Base-by-base conservation (phyloP, 2,888 invertebrate species). In the Germaria angustata region DNA sequence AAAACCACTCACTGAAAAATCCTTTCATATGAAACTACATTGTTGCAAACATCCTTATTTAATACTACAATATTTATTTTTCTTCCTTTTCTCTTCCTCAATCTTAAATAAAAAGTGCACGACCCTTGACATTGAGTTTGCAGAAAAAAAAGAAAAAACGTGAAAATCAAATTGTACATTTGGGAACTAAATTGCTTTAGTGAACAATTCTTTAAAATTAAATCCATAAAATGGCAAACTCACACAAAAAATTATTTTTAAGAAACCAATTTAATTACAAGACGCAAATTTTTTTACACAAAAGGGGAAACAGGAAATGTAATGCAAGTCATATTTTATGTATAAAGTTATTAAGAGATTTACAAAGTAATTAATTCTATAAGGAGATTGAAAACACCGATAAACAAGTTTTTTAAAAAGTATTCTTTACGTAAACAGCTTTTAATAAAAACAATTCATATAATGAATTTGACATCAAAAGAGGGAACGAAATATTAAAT, bases 71-170 rank as follows among this genome's bases (percentile, higher is more conserved):
- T 55, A 51, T 71, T 77, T 71, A 39, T 57, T 78, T 57, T 61
- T 17, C 24, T 63, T 3, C 11, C 17, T 8, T 0, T 24, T 11
- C 32, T 41, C 34, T 9, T 17, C 44, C 15, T 15, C 28, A 28
- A 6, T 17, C 53, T 51, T 59, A 17, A 17, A 51, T 22, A 36
- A 28, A 71, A 76, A 79, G 53, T 61, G 57, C 75, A 65, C 75
- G 75, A 82, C 79, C 75, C 82, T 80, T 82, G 79, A 82, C 82
- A 82, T 82, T 79, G 82, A 82, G 59, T 75, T 71, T 79, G 71
- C 82, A 66, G 76, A 66, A 76, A 66, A 66, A 39, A 8, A 71
- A 66, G 76, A 66, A 76, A 66, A 66, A 39, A 8, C 59, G 44
- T n/a, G 49, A 76, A 76, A 77, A 73, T 28, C 39, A 81, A 82